phyloP scores from a whole-genome alignment of 2,888 invertebrate genomes.

The Yponomeuta cagnagella region DNA sequence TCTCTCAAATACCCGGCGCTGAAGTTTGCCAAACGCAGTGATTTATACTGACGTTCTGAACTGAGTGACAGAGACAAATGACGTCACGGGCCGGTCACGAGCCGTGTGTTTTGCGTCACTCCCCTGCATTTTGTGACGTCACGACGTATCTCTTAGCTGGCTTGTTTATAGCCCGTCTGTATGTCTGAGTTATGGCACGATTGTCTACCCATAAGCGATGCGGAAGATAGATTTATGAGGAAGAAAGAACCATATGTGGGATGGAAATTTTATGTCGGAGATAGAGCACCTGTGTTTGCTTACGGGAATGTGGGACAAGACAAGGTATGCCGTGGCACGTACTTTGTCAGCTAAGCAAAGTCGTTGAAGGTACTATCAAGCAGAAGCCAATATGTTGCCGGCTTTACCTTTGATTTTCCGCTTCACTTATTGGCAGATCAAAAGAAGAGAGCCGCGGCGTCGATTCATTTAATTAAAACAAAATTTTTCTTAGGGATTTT shows the following conservation, averaged over 20 bases:
- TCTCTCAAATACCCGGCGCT: conserved; percentile 3
- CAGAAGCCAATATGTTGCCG: neutral
- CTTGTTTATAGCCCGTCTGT: conserved; percentile 31
- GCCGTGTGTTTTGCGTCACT: conserved; percentile 52
- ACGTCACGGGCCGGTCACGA: conserved; percentile 51
- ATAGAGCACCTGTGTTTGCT: conserved; percentile 7
- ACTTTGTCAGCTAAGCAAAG: neutral
- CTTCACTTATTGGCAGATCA: too few species aligned
- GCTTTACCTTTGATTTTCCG: neutral
- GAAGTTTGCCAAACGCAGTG: conserved; percentile 33
- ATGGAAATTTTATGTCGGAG: conserved; percentile 12
- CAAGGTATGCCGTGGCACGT: neutral
- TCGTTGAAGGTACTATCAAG: neutral
- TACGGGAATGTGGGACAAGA: neutral
- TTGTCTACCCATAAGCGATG: conserved; percentile 32
- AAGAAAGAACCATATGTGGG: conserved; percentile 19
- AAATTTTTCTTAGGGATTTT: too few species aligned
- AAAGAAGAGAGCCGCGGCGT: too few species aligned
- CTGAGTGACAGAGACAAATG: conserved; percentile 60
- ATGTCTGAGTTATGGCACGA: conserved; percentile 53
- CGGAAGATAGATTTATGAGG: conserved; percentile 45
- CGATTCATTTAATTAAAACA: too few species aligned
- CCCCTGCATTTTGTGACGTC: conserved; percentile 24
- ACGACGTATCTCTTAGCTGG: conserved; percentile 19
- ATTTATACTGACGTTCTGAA: conserved; percentile 49